Evolutionary conservation across 2,797 vertebrate species (phyloP).

Genomic region (Sebastes kiyomatsui): DNA sequence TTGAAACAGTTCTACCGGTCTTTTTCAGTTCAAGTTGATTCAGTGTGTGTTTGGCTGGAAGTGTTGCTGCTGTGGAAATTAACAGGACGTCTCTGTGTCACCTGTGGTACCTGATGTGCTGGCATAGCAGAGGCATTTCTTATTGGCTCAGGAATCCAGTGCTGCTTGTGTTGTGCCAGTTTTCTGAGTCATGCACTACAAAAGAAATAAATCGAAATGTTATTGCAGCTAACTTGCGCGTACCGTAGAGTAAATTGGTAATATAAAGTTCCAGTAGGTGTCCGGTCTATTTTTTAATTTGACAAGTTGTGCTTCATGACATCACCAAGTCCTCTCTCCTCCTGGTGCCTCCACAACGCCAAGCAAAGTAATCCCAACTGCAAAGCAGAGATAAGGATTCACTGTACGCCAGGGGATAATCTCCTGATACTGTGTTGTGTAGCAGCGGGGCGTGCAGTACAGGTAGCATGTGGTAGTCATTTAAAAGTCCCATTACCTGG

Average conservation of each 20-base stretch:
- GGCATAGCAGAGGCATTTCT: conserved; percentile 33
- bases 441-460: conserved; percentile 43
- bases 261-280: conserved; percentile 25
- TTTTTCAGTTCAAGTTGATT: conserved; percentile 21
- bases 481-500: conserved; percentile 66
- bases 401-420: conserved; percentile 60
- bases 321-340: conserved; percentile 36
- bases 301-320: conserved; percentile 47
- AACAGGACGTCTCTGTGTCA: conserved; percentile 44
- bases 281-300: conserved; percentile 44
- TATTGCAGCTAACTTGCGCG: conserved; percentile 36
- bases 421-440: conserved; percentile 64
- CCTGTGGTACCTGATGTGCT: conserved; percentile 51
- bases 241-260: conserved; percentile 13
- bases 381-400: conserved; percentile 72
- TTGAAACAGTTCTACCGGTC: conserved; percentile 25
- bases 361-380: conserved; percentile 70
- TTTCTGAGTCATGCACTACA: conserved; percentile 37
- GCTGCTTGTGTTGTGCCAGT: conserved; percentile 26
- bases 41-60: conserved; percentile 31
- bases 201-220: conserved; percentile 33
- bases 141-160: conserved; percentile 18
- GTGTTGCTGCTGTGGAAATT: conserved; percentile 46
- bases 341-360: conserved; percentile 36
- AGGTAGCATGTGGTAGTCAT: conserved; percentile 54